Conservation (phyloP, 1,140 invertebrate genomes). For the Cheumatopsyche charites region DNA sequence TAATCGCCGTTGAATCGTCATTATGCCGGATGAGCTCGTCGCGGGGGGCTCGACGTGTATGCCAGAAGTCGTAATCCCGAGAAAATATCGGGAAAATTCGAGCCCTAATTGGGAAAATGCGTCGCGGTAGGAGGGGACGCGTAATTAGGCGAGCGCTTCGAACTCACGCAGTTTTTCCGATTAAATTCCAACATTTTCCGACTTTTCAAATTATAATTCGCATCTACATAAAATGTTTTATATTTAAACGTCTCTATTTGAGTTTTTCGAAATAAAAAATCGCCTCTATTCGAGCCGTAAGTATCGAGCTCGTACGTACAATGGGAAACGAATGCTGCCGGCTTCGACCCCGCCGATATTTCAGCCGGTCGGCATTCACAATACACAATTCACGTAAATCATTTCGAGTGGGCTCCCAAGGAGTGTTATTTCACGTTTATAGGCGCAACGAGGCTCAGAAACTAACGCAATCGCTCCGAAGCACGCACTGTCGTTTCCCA, state of each 20-base stretch:
- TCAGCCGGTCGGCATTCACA: slow-evolving; percentile 34
- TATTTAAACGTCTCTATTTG: too few species aligned
- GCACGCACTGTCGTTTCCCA: not conserved
- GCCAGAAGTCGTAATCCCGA: too few species aligned
- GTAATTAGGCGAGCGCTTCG: not conserved
- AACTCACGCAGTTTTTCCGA: not conserved
- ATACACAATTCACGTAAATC: slow-evolving; percentile 43
- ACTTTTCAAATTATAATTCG: too few species aligned
- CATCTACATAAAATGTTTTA: too few species aligned
- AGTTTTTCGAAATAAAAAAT: too few species aligned
- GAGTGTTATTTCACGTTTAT: slow-evolving; percentile 46
- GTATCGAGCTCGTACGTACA: too few species aligned
- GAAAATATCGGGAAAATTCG: too few species aligned
- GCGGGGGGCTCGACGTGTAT: too few species aligned
- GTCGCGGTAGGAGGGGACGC: not conserved
- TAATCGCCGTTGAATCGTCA: slow-evolving; percentile 17
- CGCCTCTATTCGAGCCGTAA: too few species aligned
- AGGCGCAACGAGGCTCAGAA: slow-evolving; percentile 30
- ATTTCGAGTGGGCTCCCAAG: slow-evolving; percentile 39
- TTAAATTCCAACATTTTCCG: too few species aligned
- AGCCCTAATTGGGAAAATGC: not conserved
- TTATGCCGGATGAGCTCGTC: slow-evolving; percentile 1
- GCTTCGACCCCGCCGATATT: slow-evolving; percentile 2
- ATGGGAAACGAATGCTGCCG: too few species aligned
- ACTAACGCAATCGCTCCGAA: slow-evolving; percentile 28